Evolutionary conservation across 35 echinoderm and acorn worm genomes (phyloP).

Genomic region (Strongylocentrotus purpuratus): DNA sequence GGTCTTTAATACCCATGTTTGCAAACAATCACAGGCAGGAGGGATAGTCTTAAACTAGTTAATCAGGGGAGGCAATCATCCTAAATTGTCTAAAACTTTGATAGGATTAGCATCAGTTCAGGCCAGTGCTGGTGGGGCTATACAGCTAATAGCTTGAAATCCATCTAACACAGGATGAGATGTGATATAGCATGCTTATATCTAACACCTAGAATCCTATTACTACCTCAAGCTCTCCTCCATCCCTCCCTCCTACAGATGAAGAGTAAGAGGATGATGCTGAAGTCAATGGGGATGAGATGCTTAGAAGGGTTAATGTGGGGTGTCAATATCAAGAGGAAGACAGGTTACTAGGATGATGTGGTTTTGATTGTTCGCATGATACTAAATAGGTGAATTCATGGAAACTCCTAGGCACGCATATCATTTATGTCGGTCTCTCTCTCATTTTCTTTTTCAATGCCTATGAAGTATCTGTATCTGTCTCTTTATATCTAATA

Average conservation of each 20-base stretch:
- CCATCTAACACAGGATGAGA: constrained; percentile 26
- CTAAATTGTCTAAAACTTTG: constrained; percentile 32
- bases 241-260: neutral
- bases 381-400: neutral
- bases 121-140: constrained; percentile 17
- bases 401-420: no score
- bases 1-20: constrained; percentile 35
- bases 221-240: neutral
- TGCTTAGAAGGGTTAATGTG: neutral
- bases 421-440: no score
- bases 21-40: neutral
- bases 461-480: no score
- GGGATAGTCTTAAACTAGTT: neutral
- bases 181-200: neutral
- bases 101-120: constrained; percentile 7
- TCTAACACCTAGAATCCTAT: constrained; percentile 28
- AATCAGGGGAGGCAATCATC: neutral
- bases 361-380: neutral
- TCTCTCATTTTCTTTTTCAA: no score
- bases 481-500: no score
- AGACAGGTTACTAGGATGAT: neutral
- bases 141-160: neutral
- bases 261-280: neutral
- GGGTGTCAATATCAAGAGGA: neutral
- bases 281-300: neutral